Evolutionary conservation across 2,888 invertebrate species (phyloP), one percentile per base, ranked within the genome.

Genomic region (Eudemis profundana): DNA sequence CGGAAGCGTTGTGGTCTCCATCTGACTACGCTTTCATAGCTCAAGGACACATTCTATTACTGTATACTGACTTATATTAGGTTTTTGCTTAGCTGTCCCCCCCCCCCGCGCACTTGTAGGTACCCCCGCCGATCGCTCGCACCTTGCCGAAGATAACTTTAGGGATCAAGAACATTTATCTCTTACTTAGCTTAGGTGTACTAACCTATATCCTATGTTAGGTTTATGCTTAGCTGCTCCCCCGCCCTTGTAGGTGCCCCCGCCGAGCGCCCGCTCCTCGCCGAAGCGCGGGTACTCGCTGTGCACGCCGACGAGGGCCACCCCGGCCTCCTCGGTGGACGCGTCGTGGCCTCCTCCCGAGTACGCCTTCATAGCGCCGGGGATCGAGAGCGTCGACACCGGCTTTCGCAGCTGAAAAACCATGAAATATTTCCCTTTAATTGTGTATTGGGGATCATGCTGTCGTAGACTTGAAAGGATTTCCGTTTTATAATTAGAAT

Each of bases 321-420:
- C 96, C 82, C 97, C 96, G 79, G 97, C 96, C 88, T 97, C 97
- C 89, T 97, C 97, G 82, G 90, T 89, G 75, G 90, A 89, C 76
- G 93, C 90, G 84, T 92, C 93, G 90, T 93, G 89, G 90, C 92
- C 93, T 90, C 94, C 92, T 81, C 93, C 93, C 90, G 94, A 89
- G 85, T 93, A 93, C 84, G 93, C 93, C 94, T 97, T 97, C 95
- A 97, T 96, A 91, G 97, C 97, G 92, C 97, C 97, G 89, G 98
- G 98, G 93, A 98, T 97, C 93, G 98, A 98, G 90, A 98, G 96
- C 90, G 97, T 97, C 93, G 98, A 98, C 92, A 97, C 97, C 93
- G 98, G 98, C 95, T 98, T 98, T 94, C 98, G 97, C 93, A 98
- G 96, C 97, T 98, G 95, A 69, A 95, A 95, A 69, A 73, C 27